Evolutionary conservation across 2,113 vertebrate genomes (phyloP), one percentile per base, ranked within the genome.

Genomic region (Equus przewalskii): DNA sequence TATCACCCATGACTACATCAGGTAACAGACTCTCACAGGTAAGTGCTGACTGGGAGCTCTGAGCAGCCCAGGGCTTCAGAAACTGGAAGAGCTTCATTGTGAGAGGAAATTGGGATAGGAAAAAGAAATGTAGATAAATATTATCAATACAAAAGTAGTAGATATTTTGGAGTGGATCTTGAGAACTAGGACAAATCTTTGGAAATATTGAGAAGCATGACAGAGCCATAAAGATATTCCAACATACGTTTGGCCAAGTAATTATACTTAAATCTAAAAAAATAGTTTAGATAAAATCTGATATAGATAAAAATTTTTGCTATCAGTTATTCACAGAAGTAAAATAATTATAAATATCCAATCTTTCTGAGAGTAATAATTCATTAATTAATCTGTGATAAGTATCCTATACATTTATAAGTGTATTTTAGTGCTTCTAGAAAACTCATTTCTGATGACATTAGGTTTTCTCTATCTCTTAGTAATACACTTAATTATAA

Each of bases 181-280:
- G 8, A 41, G 14, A 14, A 8, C 11, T 88, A 22, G 15, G 30
- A 28, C 10, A 49, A 19, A 28, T 6, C 54, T 49, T 24, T 36
- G n/a, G 28, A 49, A 91, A 64, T 83, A 70, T 41, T 19, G 26
- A 30, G 41, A 70, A 86, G 11, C 6, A 56, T 33, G 80, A 75
- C 26, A 44, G 0, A 95, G 10, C 46, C 16, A 41, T 41, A 30
- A 80, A 82, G 10, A 22, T 64, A 92, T 24, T 80, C 33, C 6
- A 60, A 11, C 41, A 15, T n/a, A 62, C 18, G 11, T 28, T 91
- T 62, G 58, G 33, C 26, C 14, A 86, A 62, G 67, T 56, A 80
- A 75, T 62, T 85, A 18, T 89, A 65, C 16, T 1, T 85, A 86
- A 81, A 81, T 92, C n/a, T 46, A 33, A 90, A 80, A 95, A 69